phyloP scores from a whole-genome alignment of 2,113 vertebrate species.

The Pipra filicauda region DNA sequence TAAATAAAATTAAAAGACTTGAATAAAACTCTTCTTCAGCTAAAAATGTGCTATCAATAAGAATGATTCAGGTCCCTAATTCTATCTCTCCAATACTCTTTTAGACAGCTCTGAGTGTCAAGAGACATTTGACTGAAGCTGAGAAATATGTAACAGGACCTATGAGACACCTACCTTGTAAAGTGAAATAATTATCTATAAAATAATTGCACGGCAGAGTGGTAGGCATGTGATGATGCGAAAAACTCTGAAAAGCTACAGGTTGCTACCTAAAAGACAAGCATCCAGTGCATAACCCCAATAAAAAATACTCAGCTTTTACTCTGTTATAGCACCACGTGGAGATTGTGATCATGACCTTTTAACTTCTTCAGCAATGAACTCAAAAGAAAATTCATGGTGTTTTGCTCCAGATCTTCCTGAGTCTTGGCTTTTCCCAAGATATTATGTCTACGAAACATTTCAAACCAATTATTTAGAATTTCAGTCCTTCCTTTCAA shows the following conservation, averaged over 20 bases:
- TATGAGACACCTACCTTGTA: background rate
- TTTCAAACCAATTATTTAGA: background rate
- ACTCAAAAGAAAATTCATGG: background rate
- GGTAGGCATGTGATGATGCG: background rate
- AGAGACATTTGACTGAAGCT: background rate
- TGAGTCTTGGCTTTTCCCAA: background rate
- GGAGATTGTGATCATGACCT: background rate
- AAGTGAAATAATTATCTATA: background rate
- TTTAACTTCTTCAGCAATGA: background rate
- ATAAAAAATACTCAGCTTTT: background rate
- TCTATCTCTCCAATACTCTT: background rate
- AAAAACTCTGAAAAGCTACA: background rate
- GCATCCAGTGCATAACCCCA: fast-evolving
- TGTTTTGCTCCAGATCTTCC: background rate
- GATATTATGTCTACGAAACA: background rate
- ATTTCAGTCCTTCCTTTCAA: background rate
- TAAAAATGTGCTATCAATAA: fast-evolving
- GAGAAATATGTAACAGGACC: background rate
- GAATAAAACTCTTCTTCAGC: background rate
- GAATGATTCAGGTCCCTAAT: background rate
- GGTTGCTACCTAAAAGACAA: background rate
- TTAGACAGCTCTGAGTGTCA: background rate
- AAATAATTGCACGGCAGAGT: background rate
- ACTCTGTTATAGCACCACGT: fast-evolving
- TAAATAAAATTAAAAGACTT: background rate